phyloP scores from a whole-genome alignment of 2,888 invertebrate genomes.

The Lasioglossum figueresi region DNA sequence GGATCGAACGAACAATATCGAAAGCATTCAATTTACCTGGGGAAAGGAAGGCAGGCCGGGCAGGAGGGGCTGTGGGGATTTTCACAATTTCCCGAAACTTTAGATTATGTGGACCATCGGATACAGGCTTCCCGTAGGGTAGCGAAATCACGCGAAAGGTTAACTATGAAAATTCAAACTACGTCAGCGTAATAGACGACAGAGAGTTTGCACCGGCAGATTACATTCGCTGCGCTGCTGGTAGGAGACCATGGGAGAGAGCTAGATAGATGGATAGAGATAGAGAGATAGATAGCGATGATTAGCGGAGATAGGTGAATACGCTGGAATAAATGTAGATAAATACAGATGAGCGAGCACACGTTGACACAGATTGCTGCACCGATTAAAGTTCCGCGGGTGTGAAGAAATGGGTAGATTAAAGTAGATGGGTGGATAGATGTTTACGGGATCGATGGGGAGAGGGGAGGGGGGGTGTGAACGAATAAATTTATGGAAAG shows the following conservation, averaged over 20 bases:
- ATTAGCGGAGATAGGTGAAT: neutral
- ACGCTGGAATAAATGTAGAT: neutral
- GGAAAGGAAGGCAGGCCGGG: too few species aligned
- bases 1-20: conserved; percentile 31
- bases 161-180: conserved; percentile 62
- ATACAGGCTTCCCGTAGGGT: conserved; percentile 20
- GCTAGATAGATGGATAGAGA: conserved; percentile 18
- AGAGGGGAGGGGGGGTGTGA: too few species aligned
- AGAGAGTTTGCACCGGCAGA: conserved; percentile 50
- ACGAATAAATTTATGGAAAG: neutral
- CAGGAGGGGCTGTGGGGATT: conserved; percentile 3
- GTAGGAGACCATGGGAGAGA: neutral
- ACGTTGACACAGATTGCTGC: neutral
- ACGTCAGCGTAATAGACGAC: conserved; percentile 60
- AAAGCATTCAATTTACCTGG: conserved; percentile 40
- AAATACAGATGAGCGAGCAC: neutral
- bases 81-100: conserved; percentile 57
- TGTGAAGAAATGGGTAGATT: neutral
- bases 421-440: neutral
- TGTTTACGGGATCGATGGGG: neutral
- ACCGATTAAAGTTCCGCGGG: neutral
- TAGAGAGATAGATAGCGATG: neutral
- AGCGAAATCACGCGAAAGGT: conserved; percentile 37
- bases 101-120: conserved; percentile 42
- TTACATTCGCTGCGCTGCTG: conserved; percentile 21